Evolutionary conservation across 2,797 vertebrate genomes (phyloP), one percentile per base, ranked within the genome.

Genomic region (Leptodactylus fallax): DNA sequence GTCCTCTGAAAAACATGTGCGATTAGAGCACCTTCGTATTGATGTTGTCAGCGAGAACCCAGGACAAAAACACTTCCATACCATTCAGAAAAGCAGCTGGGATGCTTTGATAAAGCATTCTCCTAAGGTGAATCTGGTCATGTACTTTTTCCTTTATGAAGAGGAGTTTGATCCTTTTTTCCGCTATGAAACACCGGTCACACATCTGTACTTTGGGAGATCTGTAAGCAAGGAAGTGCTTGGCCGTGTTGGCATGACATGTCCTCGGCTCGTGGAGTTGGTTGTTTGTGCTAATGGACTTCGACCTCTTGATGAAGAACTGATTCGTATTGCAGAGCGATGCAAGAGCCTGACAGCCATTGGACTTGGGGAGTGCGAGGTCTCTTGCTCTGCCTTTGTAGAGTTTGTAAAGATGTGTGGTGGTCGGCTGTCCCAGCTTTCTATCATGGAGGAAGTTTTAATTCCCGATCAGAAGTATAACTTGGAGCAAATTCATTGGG

Each of bases 381-480:
- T 99, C 67, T 98, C 98, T 81, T 99, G 98, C 94, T 97, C 97
- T 90, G 98, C 98, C 56, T 99, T 99, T 78, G 98, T 99, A 81
- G 97, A 99, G 94, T 99, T 99, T 53, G 98, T 99, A 81, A 99
- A 98, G 93, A 98, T 99, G 97, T 99, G 98, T 9, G 98, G 98
- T 0, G 95, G 96, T 51, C 95, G 98, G 86, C 96, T 99, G 36
- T 98, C 98, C 74, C 98, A 99, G 90, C 95, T 99, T 69, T 99
- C 98, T 47, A 99, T 99, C 92, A 99, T 99, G 98, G 98, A 99
- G 94, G 98, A 99, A 91, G 98, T 99, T 86, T 93, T 99, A 93
- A 97, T 99, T 90, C 98, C 98, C 72, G 98, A 99, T 92, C 97
- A 98, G 92, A 97, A 97, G 89, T 99, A 98, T 93, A 96, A 94